Evolutionary conservation across 2,797 vertebrate genomes (phyloP), one percentile per base, ranked within the genome.

Genomic region (Peromyscus melanophrys): DNA sequence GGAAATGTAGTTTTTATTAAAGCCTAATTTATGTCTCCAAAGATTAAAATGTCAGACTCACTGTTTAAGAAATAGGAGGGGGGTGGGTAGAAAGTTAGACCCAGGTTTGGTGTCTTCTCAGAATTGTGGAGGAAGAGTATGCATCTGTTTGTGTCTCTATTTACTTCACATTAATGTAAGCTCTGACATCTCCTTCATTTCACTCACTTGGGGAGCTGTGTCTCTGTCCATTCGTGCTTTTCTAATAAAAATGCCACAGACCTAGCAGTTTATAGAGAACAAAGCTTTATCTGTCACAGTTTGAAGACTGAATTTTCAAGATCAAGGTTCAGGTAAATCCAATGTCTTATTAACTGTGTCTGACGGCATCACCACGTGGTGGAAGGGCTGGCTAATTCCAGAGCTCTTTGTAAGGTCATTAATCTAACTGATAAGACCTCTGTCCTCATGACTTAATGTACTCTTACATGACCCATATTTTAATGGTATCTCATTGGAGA

Each of bases 81-180:
- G 34, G 71, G 10, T 69, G 61, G 8, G 27, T 73, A 91, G 65
- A 92, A 3, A 1, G 69, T 2, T 55, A 69, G 73, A 61, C 63
- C 19, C 19, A 37, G 52, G 67, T 83, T 92, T 96, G 40, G 49
- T 19, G 31, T 9, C 92, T 16, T 78, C 75, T 84, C 93, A 75
- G 19, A 78, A 52, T 29, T 29, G 1, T 67, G 61, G 13, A 82
- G 16, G 16, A 14, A 13, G 17, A 8, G 13, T 71, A 37, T 16
- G 82, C 11, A 63, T 63, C 75, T 49, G 43, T n/a, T 87, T 27
- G 13, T 77, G 16, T 40, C 0, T 0, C 13, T 89, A 6, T 23
- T 67, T 63, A 27, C 52, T 43, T 12, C 65, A 25, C 69, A 1
- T 46, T 57, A n/a, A 69, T 61, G 61, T 77, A 17, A 17, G 37